Percentiles rank a stretch among this genome's conserved stretches.
Evolutionary conservation across 2,113 vertebrate species (phyloP).

Genomic region (Protobothrops mucrosquamatus): DNA sequence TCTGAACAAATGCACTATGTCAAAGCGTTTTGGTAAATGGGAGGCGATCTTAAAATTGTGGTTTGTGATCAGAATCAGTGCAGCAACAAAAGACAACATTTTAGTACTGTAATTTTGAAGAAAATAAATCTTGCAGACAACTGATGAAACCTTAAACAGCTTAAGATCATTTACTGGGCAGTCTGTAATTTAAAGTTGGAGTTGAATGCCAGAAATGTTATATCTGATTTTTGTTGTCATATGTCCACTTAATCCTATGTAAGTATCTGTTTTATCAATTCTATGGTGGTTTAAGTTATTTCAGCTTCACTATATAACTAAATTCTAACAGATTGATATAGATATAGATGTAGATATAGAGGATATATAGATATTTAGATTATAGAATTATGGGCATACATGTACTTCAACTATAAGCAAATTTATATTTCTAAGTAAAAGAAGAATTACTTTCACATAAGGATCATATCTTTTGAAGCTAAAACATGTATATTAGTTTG

Average conservation of each 20-base stretch:
- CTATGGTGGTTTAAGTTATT: slow-evolving; percentile 41
- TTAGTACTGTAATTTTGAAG: slow-evolving; percentile 78
- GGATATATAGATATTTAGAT: slow-evolving; percentile 48
- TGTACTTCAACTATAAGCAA: not conserved
- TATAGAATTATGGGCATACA: slow-evolving; percentile 15
- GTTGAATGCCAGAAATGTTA: slow-evolving; percentile 68
- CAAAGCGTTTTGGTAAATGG: slow-evolving; percentile 80
- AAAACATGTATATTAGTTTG: not conserved
- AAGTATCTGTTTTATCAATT: slow-evolving; percentile 58
- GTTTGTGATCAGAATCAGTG: slow-evolving; percentile 74
- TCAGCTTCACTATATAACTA: slow-evolving; percentile 56
- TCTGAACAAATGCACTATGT: slow-evolving; percentile 81
- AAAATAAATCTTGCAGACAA: slow-evolving; percentile 74
- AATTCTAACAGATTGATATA: slow-evolving; percentile 40
- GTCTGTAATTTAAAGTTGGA: slow-evolving; percentile 71
- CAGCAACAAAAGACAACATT: slow-evolving; percentile 80
- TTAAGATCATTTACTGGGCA: slow-evolving; percentile 75
- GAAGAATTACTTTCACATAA: not conserved
- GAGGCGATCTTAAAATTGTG: slow-evolving; percentile 79
- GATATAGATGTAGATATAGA: slow-evolving; percentile 42
- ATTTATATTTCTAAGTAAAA: not conserved
- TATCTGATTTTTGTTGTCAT: slow-evolving; percentile 61
- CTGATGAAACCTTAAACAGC: slow-evolving; percentile 76
- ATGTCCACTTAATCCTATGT: slow-evolving; percentile 64
- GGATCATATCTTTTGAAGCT: not conserved